Conservation (phyloP, 2,797 vertebrate species). For the Diplodus sargus region DNA sequence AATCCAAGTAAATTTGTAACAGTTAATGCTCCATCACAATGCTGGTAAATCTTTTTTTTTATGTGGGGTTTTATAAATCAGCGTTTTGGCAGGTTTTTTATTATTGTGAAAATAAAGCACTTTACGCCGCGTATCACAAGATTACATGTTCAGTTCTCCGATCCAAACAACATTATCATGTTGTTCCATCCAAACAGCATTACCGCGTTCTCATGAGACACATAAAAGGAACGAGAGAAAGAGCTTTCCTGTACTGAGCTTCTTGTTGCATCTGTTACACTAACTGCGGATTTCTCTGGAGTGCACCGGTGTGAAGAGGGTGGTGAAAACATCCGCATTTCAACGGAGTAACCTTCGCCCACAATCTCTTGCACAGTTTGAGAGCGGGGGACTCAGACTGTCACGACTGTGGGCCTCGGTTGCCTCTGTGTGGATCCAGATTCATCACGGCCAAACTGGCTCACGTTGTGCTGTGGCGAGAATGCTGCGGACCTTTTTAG, state of each 20-base stretch:
- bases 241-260: background rate
- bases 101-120: background rate
- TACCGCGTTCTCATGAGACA: background rate
- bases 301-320: background rate
- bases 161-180: background rate
- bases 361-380: conserved; percentile 35
- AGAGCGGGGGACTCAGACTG: conserved; percentile 33
- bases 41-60: background rate
- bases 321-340: conserved; percentile 31
- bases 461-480: conserved; percentile 18
- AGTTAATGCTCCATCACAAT: background rate
- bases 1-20: background rate
- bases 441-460: conserved; percentile 54
- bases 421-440: conserved; percentile 42
- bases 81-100: background rate
- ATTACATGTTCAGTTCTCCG: background rate
- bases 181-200: background rate
- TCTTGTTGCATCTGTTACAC: conserved; percentile 4
- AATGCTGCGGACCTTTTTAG: conserved; percentile 22
- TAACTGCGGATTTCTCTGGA: conserved; percentile 15
- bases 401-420: conserved; percentile 21
- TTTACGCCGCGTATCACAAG: background rate
- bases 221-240: background rate
- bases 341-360: conserved; percentile 37
- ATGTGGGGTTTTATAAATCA: background rate